Conservation (phyloP, 2,113 vertebrate genomes). For the Hymenochirus boettgeri region DNA sequence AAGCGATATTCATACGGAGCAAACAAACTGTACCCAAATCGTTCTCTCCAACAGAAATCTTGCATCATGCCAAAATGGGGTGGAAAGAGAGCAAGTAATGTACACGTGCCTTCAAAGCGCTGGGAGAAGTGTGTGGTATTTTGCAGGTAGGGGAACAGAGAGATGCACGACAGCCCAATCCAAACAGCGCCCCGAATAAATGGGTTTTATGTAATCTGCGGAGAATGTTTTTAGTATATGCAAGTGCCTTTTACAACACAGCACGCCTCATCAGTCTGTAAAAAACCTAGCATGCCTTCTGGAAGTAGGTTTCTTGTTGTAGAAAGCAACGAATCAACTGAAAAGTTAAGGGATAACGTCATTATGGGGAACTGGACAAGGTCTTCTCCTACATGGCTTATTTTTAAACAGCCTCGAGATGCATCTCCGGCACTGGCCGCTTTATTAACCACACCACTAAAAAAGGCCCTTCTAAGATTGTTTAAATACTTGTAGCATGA, state of each 20-base stretch:
- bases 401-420: too few relatives aligned
- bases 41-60: constrained; percentile 89
- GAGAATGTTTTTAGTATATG: constrained; percentile 58
- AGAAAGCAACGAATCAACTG: constrained; percentile 14
- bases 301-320: constrained; percentile 51
- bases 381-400: too few relatives aligned
- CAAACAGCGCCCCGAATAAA: constrained; percentile 79
- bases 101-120: constrained; percentile 96
- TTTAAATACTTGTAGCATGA: too few relatives aligned
- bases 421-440: too few relatives aligned
- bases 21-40: constrained; percentile 76
- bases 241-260: constrained; percentile 60
- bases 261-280: constrained; percentile 63
- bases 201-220: constrained; percentile 72
- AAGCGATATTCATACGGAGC: constrained; percentile 79
- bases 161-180: constrained; percentile 62
- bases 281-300: constrained; percentile 59
- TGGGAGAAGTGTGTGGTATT: constrained; percentile 94
- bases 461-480: too few relatives aligned
- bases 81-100: constrained; percentile 97
- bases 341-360: too few relatives aligned
- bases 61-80: constrained; percentile 99
- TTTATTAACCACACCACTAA: too few relatives aligned
- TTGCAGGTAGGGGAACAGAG: constrained; percentile 84
- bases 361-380: constrained; percentile 20